A percentile compares a stretch with the other conserved stretches of the same genome.
These are phyloP conservation scores for Cheilosia soror DNA, from an alignment of 2,888 invertebrate genomes.

Conservation along the genomic window DNA sequence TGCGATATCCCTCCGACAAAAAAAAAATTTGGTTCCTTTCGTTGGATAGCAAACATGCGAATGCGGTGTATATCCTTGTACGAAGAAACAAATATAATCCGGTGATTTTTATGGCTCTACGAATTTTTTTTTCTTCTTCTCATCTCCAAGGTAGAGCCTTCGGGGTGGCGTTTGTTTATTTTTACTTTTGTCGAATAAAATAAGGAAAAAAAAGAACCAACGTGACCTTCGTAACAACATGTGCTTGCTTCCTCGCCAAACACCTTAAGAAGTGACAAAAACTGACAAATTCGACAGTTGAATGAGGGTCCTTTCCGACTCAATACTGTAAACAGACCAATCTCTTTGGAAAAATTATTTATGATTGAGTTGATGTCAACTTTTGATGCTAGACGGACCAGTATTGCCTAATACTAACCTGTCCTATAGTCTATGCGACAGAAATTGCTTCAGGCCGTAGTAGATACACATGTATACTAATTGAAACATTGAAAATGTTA, in stretches of 20 bases:
- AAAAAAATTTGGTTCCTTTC: background rate
- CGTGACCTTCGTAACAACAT: background rate
- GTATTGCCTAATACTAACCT: background rate
- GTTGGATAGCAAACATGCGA: constrained; percentile 15
- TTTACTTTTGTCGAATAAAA: constrained; percentile 24
- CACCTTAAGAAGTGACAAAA: constrained; percentile 16
- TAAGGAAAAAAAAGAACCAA: background rate
- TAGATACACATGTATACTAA: constrained; percentile 34
- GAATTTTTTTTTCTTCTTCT: constrained; percentile 18
- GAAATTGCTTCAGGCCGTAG: background rate
- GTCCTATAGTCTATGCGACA: background rate
- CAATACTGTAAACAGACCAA: too few species aligned
- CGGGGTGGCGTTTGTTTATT: constrained; percentile 32
- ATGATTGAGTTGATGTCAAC: too few species aligned
- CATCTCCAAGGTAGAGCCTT: background rate
- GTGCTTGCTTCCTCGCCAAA: background rate
- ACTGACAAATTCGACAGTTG: too few species aligned
- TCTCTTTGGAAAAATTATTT: too few species aligned
- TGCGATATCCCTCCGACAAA: background rate
- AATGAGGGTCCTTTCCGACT: too few species aligned
- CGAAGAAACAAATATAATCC: constrained; percentile 46
- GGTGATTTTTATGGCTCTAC: constrained; percentile 48
- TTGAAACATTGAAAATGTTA: constrained; percentile 49
- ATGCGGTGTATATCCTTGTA: constrained; percentile 37
- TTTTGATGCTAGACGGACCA: too few species aligned